Evolutionary conservation across 2,113 vertebrate genomes (phyloP), one percentile per base, ranked within the genome.

Genomic region (Aegypius monachus): DNA sequence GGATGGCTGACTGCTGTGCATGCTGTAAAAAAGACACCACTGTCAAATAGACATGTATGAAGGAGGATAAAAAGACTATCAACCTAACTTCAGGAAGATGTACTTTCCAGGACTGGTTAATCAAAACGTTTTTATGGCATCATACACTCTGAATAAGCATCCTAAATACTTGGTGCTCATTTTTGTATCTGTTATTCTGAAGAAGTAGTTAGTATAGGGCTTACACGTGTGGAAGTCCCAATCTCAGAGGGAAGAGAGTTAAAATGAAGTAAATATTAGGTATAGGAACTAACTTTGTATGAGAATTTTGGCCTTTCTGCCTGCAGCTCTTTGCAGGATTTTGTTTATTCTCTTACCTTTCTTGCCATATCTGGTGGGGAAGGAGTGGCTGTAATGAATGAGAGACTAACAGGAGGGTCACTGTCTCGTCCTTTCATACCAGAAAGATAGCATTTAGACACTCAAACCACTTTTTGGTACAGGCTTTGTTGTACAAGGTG

Each of bases 1-100:
- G 16, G 11, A 7, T 40, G 61, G 15, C 32, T 62, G 45, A 25
- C 8, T 56, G 56, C 50, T 56, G 18, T 11, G 23, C 52, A 31
- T 0, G 0, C 6, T 47, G 18, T 7, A 59, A 34, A 1, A 21
- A 40, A 53, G 10, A 5, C 14, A 29, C 34, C 40, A 9, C 52
- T 62, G 38, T 42, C 27, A 22, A n/a, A 36, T 5, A 67, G n/a
- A 2, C 23, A 5, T 4, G 25, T 26, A 19, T 56, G 61, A 27
- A 55, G 52, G 36, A 26, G 26, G 63, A 11, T 45, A 2, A 38
- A 45, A 48, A 48, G 22, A 48, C 14, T 68, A 10, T 70, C 58
- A 20, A 20, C 29, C 12, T 55, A n/a, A 8, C 32, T 70, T 59
- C 14, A 42, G 83, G 42, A 67, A 40, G 16, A 27, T 47, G 10